These are phyloP conservation scores for Blennius ocellaris DNA, from an alignment of 2,113 vertebrate genomes.

Conservation along the genomic window DNA sequence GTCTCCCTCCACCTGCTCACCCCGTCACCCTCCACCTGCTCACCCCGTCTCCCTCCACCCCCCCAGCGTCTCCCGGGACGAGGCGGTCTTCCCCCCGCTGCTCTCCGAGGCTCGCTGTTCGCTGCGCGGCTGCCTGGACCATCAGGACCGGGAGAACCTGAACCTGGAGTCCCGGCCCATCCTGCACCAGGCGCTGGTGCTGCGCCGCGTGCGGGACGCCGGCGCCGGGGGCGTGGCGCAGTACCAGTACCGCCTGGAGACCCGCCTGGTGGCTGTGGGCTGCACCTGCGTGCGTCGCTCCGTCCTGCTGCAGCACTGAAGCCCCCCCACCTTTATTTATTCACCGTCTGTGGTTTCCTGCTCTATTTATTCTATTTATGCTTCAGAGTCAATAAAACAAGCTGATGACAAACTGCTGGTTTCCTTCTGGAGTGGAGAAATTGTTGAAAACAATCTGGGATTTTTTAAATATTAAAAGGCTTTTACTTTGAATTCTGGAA, in stretches of 20 bases:
- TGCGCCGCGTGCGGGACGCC: constrained; percentile 73
- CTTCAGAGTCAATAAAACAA: no score
- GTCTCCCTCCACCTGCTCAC: no score
- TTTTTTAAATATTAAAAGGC: no score
- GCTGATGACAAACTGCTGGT: no score
- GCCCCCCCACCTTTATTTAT: neutral
- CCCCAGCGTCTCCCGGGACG: constrained; percentile 39
- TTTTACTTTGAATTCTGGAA: no score
- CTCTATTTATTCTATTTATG: no score
- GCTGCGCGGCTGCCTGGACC: constrained; percentile 80
- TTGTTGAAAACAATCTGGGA: no score
- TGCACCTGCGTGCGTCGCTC: constrained; percentile 86
- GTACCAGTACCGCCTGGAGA: constrained; percentile 85
- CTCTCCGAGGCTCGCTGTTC: constrained; percentile 84
- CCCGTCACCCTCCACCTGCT: no score
- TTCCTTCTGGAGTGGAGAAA: no score
- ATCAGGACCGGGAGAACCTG: constrained; percentile 76
- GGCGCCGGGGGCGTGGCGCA: constrained; percentile 21
- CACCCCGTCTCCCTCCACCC: neutral
- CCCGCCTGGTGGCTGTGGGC: constrained; percentile 85
- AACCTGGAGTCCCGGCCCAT: constrained; percentile 87
- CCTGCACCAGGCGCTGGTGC: constrained; percentile 86
- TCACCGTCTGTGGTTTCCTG: no score
- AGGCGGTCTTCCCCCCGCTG: constrained; percentile 59
- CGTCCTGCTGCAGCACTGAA: constrained; percentile 57